Evolutionary conservation across 1,140 invertebrate species (phyloP).

Genomic region (Scylla paramamosain): DNA sequence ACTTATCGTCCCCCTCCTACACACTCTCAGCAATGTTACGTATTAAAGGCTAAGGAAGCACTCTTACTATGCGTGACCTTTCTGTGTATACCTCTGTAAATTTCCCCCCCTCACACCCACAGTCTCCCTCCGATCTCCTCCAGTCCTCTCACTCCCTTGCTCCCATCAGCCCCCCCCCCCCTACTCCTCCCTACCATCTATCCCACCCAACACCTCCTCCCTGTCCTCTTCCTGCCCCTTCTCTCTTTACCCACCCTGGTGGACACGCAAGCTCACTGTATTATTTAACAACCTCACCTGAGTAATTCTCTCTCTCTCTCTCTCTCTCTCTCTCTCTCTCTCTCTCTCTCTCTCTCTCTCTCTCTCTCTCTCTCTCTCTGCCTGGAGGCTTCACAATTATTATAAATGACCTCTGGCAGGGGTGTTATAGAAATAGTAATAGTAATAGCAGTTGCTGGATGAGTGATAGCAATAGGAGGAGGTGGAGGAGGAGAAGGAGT

Average conservation of each 20-base stretch:
- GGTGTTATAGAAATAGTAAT: too few species aligned
- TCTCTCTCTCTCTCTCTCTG: too few species aligned
- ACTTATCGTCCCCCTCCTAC: not conserved
- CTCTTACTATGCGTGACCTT: not conserved
- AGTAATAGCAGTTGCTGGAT: too few species aligned
- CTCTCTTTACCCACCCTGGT: not conserved
- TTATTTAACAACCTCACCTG: too few species aligned
- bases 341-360: too few species aligned
- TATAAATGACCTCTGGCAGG: too few species aligned
- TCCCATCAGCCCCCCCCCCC: not conserved
- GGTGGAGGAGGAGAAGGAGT: too few species aligned
- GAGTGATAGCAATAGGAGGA: not conserved
- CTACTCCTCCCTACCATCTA: not conserved
- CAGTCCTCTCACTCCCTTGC: not conserved
- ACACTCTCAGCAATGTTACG: not conserved
- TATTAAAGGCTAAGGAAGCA: not conserved
- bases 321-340: too few species aligned
- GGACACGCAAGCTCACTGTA: too few species aligned
- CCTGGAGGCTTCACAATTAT: too few species aligned
- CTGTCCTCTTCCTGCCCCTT: not conserved
- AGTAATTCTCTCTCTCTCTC: too few species aligned
- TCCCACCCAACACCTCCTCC: not conserved
- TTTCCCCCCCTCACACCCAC: not conserved
- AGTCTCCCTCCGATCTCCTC: not conserved
- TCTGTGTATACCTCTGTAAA: not conserved